Base-by-base conservation (phyloP, 53 echinoderm and acorn worm species). In the Zoroaster sp. region DNA sequence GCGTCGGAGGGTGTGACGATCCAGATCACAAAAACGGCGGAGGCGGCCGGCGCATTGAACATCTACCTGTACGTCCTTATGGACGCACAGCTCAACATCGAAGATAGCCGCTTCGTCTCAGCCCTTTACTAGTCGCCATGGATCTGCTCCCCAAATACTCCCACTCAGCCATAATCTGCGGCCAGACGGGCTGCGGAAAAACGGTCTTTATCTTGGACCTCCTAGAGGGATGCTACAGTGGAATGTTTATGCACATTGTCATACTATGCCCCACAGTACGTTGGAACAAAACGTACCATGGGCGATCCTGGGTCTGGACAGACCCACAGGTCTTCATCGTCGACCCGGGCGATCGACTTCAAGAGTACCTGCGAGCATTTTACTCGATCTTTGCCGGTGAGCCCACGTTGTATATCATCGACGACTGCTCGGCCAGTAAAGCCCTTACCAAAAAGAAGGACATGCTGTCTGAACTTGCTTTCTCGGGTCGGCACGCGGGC, bases 381-480 rank as follows among this genome's bases (percentile, higher is more conserved):
- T 83, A 83, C 69, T 31, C 41, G 43, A 15, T 68, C 2, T 83
- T 83, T 46, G 30, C 28, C n/a, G n/a, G n/a, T n/a, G n/a, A n/a
- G n/a, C n/a, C n/a, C n/a, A n/a, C n/a, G n/a, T n/a, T n/a, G n/a
- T n/a, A n/a, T n/a, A n/a, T n/a, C n/a, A n/a, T n/a, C n/a, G n/a
- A 49, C 49, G 13, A 49, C 49, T 49, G 17, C 49, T 49, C 49
- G 4, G 49, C 79, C 59, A 79, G 59, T 4, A 79, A 20, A 40
- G 70, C 42, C 23, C 35, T 88, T 0, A 77, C 66, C 17, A 88
- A 76, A 15, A 88, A 88, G 49, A 88, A 78, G 20, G 47, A 69
- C 46, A 88, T 77, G 88, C 11, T 88, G n/a, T 44, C 77, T 32
- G 69, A 78, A 25, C 68, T 78, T 1, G 78, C 88, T 15, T 88